Evolutionary conservation across 1,140 invertebrate species (phyloP).

Genomic region (Drosophila watanabei): DNA sequence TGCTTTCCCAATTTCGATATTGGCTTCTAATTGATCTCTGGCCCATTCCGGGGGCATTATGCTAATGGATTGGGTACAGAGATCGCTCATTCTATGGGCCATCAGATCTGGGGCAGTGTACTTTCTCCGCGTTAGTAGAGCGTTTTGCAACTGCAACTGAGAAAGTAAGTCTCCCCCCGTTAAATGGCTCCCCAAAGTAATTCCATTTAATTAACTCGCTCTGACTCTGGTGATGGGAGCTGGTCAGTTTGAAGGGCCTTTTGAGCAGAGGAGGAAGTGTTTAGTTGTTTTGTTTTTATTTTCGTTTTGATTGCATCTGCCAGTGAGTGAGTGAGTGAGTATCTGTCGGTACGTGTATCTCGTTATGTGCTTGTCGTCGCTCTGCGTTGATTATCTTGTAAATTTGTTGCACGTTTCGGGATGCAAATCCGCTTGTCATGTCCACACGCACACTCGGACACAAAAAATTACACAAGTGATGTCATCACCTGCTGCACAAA

Average conservation of each 20-base stretch:
- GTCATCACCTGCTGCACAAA: constrained; percentile 54
- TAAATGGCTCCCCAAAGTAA: constrained; percentile 29
- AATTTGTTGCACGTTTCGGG: constrained; percentile 65
- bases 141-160: constrained; percentile 17
- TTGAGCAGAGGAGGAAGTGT: constrained; percentile 6
- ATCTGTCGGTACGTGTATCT: constrained; percentile 42
- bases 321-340: not conserved
- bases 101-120: not conserved
- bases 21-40: constrained; percentile 46
- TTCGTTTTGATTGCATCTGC: constrained; percentile 26
- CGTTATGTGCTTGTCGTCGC: constrained; percentile 26
- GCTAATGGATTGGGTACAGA: constrained; percentile 35
- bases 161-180: constrained; percentile 17
- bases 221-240: not conserved
- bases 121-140: constrained; percentile 19
- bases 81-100: constrained; percentile 9
- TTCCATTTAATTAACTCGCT: constrained; percentile 62
- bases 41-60: constrained; percentile 24
- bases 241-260: constrained; percentile 23
- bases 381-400: constrained; percentile 64
- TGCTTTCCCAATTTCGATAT: constrained; percentile 15
- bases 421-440: constrained; percentile 68
- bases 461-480: constrained; percentile 61
- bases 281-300: constrained; percentile 19
- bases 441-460: constrained; percentile 21